A percentile compares a stretch with the other conserved stretches of the same genome.
Conservation (phyloP, 2,888 invertebrate genomes). For the Aphidoletes aphidimyza region DNA sequence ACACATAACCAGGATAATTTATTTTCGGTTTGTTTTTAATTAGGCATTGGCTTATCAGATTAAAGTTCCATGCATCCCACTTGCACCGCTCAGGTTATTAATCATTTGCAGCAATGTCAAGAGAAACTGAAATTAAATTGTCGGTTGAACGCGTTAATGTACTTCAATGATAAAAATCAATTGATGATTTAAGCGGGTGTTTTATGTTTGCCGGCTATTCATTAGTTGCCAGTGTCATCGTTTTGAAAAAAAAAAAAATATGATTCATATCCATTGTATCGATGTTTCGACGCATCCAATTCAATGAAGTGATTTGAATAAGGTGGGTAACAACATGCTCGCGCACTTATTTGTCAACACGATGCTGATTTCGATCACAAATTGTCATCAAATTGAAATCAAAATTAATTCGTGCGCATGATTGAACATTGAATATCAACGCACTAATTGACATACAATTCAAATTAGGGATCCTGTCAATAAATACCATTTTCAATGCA, state of each 20-base stretch:
- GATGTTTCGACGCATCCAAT: neutral
- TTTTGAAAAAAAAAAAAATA: neutral
- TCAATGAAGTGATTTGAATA: neutral
- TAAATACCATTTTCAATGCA: neutral
- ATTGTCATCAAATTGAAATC: constrained; percentile 3
- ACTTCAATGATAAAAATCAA: neutral
- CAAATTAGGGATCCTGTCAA: constrained; percentile 23
- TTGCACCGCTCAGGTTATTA: neutral
- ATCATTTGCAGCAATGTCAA: neutral
- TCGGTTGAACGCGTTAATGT: neutral
- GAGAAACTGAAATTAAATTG: neutral
- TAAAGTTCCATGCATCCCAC: neutral
- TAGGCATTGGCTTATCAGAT: neutral
- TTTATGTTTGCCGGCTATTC: constrained; percentile 8
- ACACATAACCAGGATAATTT: neutral
- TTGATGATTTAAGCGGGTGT: neutral
- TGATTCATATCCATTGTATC: neutral
- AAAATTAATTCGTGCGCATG: constrained; percentile 12
- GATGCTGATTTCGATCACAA: neutral
- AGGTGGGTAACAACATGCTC: no score
- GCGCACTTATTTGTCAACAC: neutral
- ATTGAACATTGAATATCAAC: constrained; percentile 6
- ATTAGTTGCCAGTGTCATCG: no score
- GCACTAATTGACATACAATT: constrained; percentile 41
- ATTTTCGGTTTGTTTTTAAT: constrained; percentile 23